Percentiles rank a stretch among this genome's conserved stretches.
These are phyloP conservation scores for Danio albolineatus DNA, from an alignment of 2,797 vertebrate species.

Conservation along the genomic window DNA sequence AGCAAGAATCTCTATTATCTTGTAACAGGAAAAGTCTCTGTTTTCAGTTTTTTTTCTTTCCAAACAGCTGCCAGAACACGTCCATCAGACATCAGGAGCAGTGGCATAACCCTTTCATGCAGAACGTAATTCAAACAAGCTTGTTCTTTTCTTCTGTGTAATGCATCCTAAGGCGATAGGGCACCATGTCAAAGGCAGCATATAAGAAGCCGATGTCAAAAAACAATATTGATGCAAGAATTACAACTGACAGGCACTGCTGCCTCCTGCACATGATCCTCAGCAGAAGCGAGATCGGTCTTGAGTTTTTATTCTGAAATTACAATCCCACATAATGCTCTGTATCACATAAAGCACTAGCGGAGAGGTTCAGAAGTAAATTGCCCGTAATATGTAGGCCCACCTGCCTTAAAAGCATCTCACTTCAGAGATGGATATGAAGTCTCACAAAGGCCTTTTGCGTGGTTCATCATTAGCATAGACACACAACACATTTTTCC, in stretches of 20 bases:
- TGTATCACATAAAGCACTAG: conserved; percentile 9
- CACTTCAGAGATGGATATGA: conserved; percentile 47
- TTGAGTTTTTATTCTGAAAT: conserved; percentile 30
- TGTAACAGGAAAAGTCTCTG: not conserved
- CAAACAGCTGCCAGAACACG: not conserved
- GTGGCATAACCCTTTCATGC: conserved; percentile 30
- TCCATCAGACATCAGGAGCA: conserved; percentile 15
- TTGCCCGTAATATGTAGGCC: conserved; percentile 26
- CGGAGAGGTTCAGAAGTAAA: conserved; percentile 15
- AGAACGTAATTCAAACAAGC: conserved; percentile 24
- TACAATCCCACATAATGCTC: not conserved
- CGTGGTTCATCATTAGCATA: conserved; percentile 56
- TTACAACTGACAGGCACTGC: conserved; percentile 7
- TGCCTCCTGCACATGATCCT: conserved; percentile 11
- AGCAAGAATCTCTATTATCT: not conserved
- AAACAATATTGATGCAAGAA: conserved; percentile 26
- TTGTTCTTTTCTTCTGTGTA: conserved; percentile 30
- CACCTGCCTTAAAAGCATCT: conserved; percentile 42
- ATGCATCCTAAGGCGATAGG: conserved; percentile 17
- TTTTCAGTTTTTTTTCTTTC: not conserved
- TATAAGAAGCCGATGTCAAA: conserved; percentile 23
- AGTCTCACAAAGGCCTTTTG: conserved; percentile 45
- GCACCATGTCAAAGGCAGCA: conserved; percentile 30
- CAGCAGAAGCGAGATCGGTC: not conserved
- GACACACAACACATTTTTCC: conserved; percentile 58